Conservation (phyloP, 2,888 invertebrate genomes). For the Ectropis crepuscularia region DNA sequence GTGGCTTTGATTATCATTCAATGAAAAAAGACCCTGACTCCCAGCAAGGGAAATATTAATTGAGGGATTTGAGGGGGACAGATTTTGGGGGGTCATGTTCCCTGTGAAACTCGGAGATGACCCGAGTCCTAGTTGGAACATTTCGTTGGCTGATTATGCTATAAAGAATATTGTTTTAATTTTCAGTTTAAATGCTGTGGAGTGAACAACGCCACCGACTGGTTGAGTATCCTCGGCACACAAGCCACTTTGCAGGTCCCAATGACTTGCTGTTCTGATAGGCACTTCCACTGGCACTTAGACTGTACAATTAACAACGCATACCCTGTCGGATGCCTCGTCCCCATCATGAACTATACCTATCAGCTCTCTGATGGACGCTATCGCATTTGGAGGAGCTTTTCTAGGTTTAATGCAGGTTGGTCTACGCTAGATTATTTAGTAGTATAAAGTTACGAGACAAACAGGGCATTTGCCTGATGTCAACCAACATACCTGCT, state of each 20-base stretch:
- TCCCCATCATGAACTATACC: neutral
- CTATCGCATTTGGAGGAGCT: neutral
- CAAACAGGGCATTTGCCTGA: no score
- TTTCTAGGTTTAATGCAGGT: neutral
- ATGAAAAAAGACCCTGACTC: no score
- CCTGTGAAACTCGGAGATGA: no score
- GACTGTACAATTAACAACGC: neutral
- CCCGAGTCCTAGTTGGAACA: no score
- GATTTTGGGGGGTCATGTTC: no score
- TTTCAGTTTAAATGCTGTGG: slow-evolving; percentile 4
- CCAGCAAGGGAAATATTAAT: no score
- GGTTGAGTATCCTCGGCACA: neutral
- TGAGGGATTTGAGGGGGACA: no score
- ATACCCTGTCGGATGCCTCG: neutral
- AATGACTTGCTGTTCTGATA: neutral
- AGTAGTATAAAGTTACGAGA: no score
- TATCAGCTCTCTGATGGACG: neutral
- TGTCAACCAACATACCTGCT: no score
- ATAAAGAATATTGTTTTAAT: neutral
- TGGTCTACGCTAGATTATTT: neutral
- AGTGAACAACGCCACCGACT: neutral
- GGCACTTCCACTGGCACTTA: neutral
- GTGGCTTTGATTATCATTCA: no score
- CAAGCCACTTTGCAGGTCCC: neutral
- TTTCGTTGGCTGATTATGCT: no score